Percentiles rank a stretch among this genome's conserved stretches.
phyloP scores from a whole-genome alignment of 2,888 invertebrate species.

The Sturmia bella region DNA sequence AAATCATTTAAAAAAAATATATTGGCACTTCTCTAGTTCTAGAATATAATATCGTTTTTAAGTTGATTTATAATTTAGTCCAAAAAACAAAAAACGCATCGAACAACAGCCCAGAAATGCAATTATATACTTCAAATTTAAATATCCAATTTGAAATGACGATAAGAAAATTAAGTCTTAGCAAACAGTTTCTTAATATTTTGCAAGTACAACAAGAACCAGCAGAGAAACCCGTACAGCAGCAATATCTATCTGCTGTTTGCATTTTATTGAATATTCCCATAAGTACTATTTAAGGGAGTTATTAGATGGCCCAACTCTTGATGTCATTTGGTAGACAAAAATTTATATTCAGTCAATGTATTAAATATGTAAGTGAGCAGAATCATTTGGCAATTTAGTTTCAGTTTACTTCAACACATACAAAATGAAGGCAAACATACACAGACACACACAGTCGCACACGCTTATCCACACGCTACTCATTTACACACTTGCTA shows the following conservation, averaged over 20 bases:
- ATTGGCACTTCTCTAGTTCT: too few relatives aligned
- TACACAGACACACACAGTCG: not conserved
- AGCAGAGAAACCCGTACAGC: not conserved
- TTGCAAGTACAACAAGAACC: not conserved
- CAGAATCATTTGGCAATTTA: slow-evolving; percentile 55
- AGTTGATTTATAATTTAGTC: too few relatives aligned
- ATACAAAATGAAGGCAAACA: too few relatives aligned
- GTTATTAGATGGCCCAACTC: slow-evolving; percentile 23
- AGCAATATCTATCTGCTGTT: not conserved
- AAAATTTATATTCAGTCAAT: slow-evolving; percentile 28
- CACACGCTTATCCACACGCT: too few relatives aligned
- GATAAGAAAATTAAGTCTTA: not conserved
- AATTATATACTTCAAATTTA: not conserved
- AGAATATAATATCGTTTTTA: too few relatives aligned
- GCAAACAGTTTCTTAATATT: slow-evolving; percentile 19
- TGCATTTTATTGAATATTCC: slow-evolving; percentile 61
- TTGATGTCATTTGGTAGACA: not conserved
- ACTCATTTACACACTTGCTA: not conserved
- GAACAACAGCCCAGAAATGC: not conserved
- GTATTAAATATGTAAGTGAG: slow-evolving; percentile 32
- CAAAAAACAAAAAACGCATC: too few relatives aligned
- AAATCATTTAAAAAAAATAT: too few relatives aligned
- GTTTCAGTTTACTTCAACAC: slow-evolving; percentile 15
- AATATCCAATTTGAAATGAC: slow-evolving; percentile 1
- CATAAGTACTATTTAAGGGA: slow-evolving; percentile 57